These are phyloP conservation scores for Tinea semifulvella DNA, from an alignment of 2,888 invertebrate genomes.

Conservation along the genomic window DNA sequence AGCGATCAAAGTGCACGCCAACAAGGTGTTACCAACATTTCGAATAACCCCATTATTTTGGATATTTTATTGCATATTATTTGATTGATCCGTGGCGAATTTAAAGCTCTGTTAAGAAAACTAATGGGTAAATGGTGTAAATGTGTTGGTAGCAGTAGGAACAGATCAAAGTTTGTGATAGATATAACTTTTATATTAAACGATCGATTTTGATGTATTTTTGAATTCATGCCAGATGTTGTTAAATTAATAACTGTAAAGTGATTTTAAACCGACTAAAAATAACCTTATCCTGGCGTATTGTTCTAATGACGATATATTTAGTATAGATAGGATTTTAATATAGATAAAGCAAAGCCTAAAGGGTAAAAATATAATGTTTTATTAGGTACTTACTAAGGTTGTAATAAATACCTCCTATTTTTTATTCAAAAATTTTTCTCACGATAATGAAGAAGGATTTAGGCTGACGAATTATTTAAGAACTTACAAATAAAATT, in stretches of 20 bases:
- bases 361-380: no score
- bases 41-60: not conserved
- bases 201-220: not conserved
- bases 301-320: no score
- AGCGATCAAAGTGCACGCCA: constrained; percentile 3
- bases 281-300: no score
- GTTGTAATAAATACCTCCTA: no score
- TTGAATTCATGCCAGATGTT: no score
- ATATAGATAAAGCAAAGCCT: no score
- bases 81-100: constrained; percentile 10
- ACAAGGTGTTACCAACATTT: not conserved
- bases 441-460: no score
- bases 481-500: not conserved
- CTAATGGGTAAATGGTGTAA: constrained; percentile 1
- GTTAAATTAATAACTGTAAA: no score
- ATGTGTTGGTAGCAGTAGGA: not conserved
- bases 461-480: not conserved
- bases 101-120: not conserved
- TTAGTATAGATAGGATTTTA: no score
- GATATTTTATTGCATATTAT: constrained; percentile 5
- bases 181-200: not conserved
- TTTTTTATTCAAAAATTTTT: no score
- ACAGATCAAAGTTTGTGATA: not conserved
- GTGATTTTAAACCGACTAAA: no score
- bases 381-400: no score